phyloP scores from a whole-genome alignment of 2,888 invertebrate species.

The Uropetala carovei region DNA sequence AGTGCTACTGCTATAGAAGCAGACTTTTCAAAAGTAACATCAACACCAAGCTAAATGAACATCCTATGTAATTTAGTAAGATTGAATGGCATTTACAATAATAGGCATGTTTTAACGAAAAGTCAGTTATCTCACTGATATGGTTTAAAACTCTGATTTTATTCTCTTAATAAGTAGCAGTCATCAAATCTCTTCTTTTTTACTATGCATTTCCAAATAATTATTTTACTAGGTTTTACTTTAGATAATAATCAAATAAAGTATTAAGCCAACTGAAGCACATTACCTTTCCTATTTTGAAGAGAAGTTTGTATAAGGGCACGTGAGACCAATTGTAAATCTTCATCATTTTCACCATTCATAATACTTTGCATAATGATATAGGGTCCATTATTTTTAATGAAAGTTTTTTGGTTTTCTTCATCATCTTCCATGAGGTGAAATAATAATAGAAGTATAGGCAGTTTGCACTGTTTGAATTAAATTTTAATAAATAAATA shows the following conservation, averaged over 20 bases:
- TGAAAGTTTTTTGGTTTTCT: not conserved
- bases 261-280: not conserved
- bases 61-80: no score
- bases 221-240: not conserved
- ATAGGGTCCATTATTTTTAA: not conserved
- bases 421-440: constrained; percentile 26
- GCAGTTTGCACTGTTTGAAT: not conserved
- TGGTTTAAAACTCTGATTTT: no score
- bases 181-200: no score
- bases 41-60: no score
- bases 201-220: no score
- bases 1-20: no score
- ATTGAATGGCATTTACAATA: no score
- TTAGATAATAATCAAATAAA: not conserved
- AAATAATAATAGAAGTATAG: not conserved
- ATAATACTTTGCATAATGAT: not conserved
- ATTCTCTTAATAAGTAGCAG: no score
- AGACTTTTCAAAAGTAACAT: no score
- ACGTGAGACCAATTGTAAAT: not conserved
- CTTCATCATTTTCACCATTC: not conserved
- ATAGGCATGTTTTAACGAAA: no score
- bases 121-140: no score
- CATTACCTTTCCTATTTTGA: not conserved
- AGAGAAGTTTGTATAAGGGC: not conserved
- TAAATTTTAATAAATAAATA: not conserved